Evolutionary conservation across 1,140 invertebrate species (phyloP), one percentile per base, ranked within the genome.

Genomic region (Ylistrum balloti): DNA sequence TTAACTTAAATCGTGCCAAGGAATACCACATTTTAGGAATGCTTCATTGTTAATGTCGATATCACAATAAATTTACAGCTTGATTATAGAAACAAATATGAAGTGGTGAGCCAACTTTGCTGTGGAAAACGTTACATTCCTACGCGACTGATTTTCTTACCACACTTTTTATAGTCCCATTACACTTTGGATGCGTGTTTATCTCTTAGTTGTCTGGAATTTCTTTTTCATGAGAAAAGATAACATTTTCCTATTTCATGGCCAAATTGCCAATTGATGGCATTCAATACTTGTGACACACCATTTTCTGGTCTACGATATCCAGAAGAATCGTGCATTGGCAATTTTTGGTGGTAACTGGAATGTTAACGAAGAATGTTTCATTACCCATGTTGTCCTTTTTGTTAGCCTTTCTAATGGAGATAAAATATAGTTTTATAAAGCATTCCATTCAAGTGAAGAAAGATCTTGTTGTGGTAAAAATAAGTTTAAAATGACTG

Each of bases 171-270:
- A 74, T 28, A 7, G n/a, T 74, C 22, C 56, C 56, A 74, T 28
- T 7, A n/a, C 10, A 74, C 22, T 74, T n/a, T n/a, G 28, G 56
- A 74, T 74, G 56, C 56, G 28, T 74, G n/a, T 74, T 28, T 74
- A 28, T n/a, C 5, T 28, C n/a, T 5, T 74, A 11, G 56, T 74
- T 74, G 56, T 74, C 56, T 74, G 56, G 56, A 5, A 74, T 28
- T 74, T 74, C n/a, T 74, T 28, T 74, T 74, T 74, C 22, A 74
- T 74, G n/a, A 74, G n/a, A 74, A 74, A 45, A 45, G 41, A 45
- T 45, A 45, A 74, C 56, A 28, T 74, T n/a, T 74, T 74, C 56
- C 28, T 74, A 74, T 74, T 74, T 74, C 56, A 74, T 74, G 56
- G 56, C 56, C 22, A 74, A n/a, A 28, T 74, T 28, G 56, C 56